Evolutionary conservation across 53 echinoderm and acorn worm species (phyloP).

Genomic region (Paracentrotus lividus): DNA sequence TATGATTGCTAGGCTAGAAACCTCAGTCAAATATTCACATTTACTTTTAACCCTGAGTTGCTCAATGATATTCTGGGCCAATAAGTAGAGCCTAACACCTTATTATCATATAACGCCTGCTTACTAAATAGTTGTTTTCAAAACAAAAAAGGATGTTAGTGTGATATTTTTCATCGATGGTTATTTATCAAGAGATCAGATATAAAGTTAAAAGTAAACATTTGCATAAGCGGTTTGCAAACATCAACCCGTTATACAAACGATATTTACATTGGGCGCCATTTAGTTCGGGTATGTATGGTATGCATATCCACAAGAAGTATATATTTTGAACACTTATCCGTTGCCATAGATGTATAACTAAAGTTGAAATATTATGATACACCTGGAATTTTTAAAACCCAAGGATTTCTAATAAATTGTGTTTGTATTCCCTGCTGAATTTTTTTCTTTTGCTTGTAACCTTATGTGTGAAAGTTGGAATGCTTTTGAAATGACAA

Average conservation of each 20-base stretch:
- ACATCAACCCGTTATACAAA: slow-evolving; percentile 15
- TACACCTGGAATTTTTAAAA: neutral
- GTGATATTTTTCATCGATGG: neutral
- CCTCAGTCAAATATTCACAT: no score
- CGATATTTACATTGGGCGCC: neutral
- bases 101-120: no score
- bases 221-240: neutral
- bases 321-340: neutral
- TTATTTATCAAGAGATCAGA: neutral
- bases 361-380: neutral
- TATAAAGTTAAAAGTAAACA: slow-evolving; percentile 8
- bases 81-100: neutral
- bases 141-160: neutral
- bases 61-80: no score
- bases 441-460: no score
- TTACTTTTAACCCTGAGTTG: no score
- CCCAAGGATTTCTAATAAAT: neutral
- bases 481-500: no score
- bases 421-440: no score
- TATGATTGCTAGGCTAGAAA: no score
- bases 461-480: no score
- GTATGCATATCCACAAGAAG: neutral
- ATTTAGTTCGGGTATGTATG: neutral
- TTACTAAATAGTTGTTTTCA: neutral
- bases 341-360: neutral